phyloP scores from a whole-genome alignment of 2,797 vertebrate species.

The Sebastes iracundus region DNA sequence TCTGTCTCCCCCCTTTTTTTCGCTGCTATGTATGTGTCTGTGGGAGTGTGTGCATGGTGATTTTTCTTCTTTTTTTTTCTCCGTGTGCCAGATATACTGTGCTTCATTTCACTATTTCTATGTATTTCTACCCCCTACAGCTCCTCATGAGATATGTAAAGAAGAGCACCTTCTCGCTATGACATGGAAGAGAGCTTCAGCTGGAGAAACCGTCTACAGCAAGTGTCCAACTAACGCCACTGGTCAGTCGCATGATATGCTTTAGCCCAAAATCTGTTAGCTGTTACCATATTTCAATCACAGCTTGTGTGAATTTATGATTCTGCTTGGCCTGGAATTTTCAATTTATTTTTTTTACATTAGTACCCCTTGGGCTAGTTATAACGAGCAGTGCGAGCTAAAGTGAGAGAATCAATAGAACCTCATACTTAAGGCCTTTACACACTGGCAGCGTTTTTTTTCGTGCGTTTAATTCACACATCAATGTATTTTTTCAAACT shows the following conservation, averaged over 20 bases:
- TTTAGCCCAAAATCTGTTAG: neutral
- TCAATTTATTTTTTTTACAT: no score
- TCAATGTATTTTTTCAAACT: no score
- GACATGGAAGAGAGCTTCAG: constrained; percentile 96
- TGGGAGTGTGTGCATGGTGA: constrained; percentile 14
- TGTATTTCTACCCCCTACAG: constrained; percentile 70
- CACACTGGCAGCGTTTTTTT: no score
- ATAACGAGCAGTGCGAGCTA: no score
- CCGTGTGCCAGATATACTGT: constrained; percentile 1
- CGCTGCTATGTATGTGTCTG: constrained; percentile 20
- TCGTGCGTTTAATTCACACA: no score
- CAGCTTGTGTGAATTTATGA: neutral
- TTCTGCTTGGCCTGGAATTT: neutral
- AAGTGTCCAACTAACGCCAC: constrained; percentile 97
- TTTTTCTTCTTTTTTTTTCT: constrained; percentile 25
- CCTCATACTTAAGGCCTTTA: no score
- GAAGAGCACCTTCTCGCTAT: constrained; percentile 91
- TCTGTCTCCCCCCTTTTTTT: constrained; percentile 13
- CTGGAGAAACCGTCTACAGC: constrained; percentile 96
- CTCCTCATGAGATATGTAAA: constrained; percentile 95
- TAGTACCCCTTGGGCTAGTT: no score
- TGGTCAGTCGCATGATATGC: constrained; percentile 79
- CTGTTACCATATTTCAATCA: neutral
- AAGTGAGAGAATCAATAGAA: no score
- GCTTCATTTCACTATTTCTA: constrained; percentile 21